Percentiles rank a stretch among this genome's conserved stretches.
phyloP scores from a whole-genome alignment of 2,888 invertebrate genomes.

The Mythimna albipuncta region DNA sequence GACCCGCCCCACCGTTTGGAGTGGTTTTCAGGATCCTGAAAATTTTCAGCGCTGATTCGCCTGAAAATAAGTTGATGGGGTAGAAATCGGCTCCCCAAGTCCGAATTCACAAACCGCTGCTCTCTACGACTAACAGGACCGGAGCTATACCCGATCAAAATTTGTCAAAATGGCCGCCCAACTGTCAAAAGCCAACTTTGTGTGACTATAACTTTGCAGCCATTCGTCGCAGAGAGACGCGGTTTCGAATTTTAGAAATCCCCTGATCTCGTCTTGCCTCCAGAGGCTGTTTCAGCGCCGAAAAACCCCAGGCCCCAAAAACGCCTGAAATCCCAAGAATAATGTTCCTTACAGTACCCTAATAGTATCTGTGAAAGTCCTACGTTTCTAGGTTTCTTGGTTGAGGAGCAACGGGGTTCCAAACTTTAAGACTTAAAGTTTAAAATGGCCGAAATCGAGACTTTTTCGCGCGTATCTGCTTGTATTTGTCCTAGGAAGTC shows the following conservation, averaged over 20 bases:
- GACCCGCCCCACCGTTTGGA: neutral
- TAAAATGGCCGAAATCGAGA: too few relatives aligned
- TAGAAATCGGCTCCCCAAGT: fast-evolving
- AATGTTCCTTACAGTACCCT: neutral
- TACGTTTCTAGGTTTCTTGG: neutral
- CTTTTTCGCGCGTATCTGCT: too few relatives aligned
- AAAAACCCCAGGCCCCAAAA: neutral
- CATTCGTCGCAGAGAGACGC: neutral
- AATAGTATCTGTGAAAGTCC: neutral
- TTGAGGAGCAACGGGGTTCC: neutral
- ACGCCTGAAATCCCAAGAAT: neutral
- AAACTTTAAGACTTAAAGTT: too few relatives aligned
- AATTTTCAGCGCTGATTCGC: neutral
- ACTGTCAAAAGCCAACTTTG: constrained; percentile 7
- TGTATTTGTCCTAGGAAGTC: too few relatives aligned
- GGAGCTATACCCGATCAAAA: neutral
- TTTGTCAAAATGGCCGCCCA: constrained; percentile 3
- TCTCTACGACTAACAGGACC: neutral
- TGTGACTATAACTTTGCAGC: neutral
- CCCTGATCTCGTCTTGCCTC: neutral
- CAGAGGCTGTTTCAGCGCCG: neutral
- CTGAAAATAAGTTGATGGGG: fast-evolving
- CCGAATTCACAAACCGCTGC: neutral
- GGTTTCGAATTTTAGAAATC: neutral
- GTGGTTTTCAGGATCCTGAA: neutral